Evolutionary conservation across 2,888 invertebrate species (phyloP).

Genomic region (Trichogramma evanescens): DNA sequence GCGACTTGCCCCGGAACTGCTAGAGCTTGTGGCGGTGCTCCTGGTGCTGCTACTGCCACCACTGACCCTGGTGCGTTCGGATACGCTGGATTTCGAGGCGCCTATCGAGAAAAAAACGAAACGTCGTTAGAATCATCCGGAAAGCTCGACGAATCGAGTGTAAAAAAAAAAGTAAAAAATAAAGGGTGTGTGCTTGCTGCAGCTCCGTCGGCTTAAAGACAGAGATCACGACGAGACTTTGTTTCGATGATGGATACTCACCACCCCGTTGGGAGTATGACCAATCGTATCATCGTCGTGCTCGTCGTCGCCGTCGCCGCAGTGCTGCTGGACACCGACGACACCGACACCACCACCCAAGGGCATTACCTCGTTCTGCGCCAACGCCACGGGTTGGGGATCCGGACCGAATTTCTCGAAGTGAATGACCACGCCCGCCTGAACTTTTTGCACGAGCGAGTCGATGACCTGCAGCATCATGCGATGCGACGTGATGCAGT

Average conservation of each 20-base stretch:
- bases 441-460: constrained; percentile 92
- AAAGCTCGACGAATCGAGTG: neutral
- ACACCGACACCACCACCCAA: constrained; percentile 27
- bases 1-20: neutral
- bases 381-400: constrained; percentile 59
- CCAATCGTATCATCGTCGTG: constrained; percentile 45
- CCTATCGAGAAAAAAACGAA: neutral
- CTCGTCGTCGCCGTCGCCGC: constrained; percentile 50
- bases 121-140: neutral
- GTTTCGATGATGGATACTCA: neutral
- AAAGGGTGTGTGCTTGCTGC: too few species aligned
- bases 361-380: constrained; percentile 31
- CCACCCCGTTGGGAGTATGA: constrained; percentile 16
- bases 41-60: too few species aligned
- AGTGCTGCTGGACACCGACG: constrained; percentile 31
- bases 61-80: neutral
- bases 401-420: constrained; percentile 94
- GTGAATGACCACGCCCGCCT: constrained; percentile 94
- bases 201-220: too few species aligned
- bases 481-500: constrained; percentile 88
- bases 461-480: constrained; percentile 95
- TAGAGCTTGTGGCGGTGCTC: neutral
- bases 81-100: constrained; percentile 7
- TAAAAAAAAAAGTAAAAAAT: neutral
- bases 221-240: too few species aligned